Evolutionary conservation across 2,797 vertebrate genomes (phyloP).

Genomic region (Microchirus variegatus): DNA sequence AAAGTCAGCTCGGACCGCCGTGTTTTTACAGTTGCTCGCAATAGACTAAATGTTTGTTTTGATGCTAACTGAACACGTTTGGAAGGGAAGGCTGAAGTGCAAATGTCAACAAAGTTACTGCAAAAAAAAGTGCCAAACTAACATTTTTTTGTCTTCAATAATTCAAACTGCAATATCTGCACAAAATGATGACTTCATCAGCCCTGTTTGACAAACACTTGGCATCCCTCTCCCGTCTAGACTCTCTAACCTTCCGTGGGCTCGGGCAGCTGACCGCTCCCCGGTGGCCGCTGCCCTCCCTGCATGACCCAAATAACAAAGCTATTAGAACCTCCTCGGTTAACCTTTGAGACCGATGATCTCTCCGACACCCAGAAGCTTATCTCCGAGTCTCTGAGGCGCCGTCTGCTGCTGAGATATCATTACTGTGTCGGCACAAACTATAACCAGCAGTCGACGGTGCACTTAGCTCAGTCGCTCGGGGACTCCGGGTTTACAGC

Average conservation of each 20-base stretch:
- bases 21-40: no score
- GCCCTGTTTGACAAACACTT: neutral
- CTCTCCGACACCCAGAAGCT: slow-evolving; percentile 52
- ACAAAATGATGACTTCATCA: neutral
- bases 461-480: slow-evolving; percentile 31
- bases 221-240: slow-evolving; percentile 3
- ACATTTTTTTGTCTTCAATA: no score
- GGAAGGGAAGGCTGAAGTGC: no score
- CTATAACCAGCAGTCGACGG: slow-evolving; percentile 17
- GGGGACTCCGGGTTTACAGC: slow-evolving; percentile 7
- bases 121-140: no score
- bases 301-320: slow-evolving; percentile 62
- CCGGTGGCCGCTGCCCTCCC: slow-evolving; percentile 26
- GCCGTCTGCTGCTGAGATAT: slow-evolving; percentile 49
- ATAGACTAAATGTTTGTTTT: no score
- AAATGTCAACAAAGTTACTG: no score
- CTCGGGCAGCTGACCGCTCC: slow-evolving; percentile 33
- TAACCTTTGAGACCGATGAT: slow-evolving; percentile 72
- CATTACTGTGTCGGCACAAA: slow-evolving; percentile 40
- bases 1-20: no score
- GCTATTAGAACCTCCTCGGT: slow-evolving; percentile 62
- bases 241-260: slow-evolving; percentile 6
- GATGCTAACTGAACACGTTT: no score
- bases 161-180: neutral
- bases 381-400: slow-evolving; percentile 59